Evolutionary conservation across 2,888 invertebrate species (phyloP), one percentile per base, ranked within the genome.

Genomic region (Ectemnius lituratus): DNA sequence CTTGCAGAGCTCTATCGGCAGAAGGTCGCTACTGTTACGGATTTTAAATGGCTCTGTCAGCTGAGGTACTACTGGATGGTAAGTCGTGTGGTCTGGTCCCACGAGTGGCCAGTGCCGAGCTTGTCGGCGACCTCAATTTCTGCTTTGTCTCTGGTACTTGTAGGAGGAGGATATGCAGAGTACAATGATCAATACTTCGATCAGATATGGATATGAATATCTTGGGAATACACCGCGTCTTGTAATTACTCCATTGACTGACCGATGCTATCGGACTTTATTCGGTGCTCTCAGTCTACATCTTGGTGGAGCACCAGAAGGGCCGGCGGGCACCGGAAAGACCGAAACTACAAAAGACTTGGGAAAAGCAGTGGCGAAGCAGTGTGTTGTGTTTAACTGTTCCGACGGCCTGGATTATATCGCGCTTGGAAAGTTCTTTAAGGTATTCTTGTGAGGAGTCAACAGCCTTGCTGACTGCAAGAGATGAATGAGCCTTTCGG

Each of bases 241-340:
- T 18, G 98, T 98, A 4, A 97, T 98, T 72, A 98, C 98, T 0
- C 98, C 98, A 0, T 92, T 98, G 73, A 98, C 98, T 0, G 98
- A 98, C 91, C 93, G 98, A 59, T 97, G 97, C 90, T 98, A 94
- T 85, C 91, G 94, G 62, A 94, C 94, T 0, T 89, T 94, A 65
- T 93, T 94, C 81, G 93, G 94, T 14, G 94, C 94, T 13, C 91
- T 93, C 80, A 93, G 92, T 83, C 90, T 94, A 58, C 92, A 94
- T 87, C 90, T 94, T 62, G 94, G 92, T 71, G 90, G 90, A 1
- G 90, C 93, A 27, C 93, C 93, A 1, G 93, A 93, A 89, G 93
- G 93, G 23, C 93, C 93, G 0, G 93, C 93, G 0, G 92, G 93
- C 18, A 93, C 94, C 1, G 93, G 93, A 16, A 93, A 93, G 84